Base-by-base conservation (phyloP, 2,888 invertebrate species). In the Panzeria rudis region DNA sequence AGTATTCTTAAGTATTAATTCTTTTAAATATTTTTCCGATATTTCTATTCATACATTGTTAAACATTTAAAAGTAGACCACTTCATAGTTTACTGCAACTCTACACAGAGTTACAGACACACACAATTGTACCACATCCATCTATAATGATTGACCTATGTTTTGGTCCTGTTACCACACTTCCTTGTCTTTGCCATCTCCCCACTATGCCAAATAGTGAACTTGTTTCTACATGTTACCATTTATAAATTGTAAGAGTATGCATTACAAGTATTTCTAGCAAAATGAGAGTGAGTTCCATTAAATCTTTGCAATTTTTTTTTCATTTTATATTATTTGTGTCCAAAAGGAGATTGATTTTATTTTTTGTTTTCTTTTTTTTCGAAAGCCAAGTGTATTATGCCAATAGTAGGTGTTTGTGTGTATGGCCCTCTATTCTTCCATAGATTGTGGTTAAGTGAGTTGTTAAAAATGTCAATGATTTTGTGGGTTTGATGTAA, bases 391-490 rank as follows among this genome's bases (percentile, higher is more conserved):
- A 17, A 29, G 20, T 64, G 50, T 15, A 54, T 23, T 62, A 23
- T 50, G 32, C 17, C 25, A 23, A 20, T 52, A 32, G 20, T n/a
- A 20, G 29, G 29, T 11, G 76, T 44, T 44, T 62, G 32, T 47
- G 29, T 54, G 32, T n/a, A 38, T 52, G n/a, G 13, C 9, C 17
- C 50, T 66, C 25, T 11, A 59, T 64, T 29, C 47, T 59, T 3
- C 11, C 32, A 69, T 75, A 83, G 85, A 82, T 82, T 83, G 84
- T 80, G 86, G 71, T 87, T 90, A 89, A 91, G 91, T 91, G 90
- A 91, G 91, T 90, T 91, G 91, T 91, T 90, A 88, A 87, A 87
- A 87, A 86, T 87, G 86, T 87, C 85, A 85, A 79, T 82, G 85
- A 85, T 85, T 85, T 85, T 85, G 80, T 86, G 88, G 84, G 77